Conservation (phyloP, 2,888 invertebrate genomes). For the Netelia virgata region DNA sequence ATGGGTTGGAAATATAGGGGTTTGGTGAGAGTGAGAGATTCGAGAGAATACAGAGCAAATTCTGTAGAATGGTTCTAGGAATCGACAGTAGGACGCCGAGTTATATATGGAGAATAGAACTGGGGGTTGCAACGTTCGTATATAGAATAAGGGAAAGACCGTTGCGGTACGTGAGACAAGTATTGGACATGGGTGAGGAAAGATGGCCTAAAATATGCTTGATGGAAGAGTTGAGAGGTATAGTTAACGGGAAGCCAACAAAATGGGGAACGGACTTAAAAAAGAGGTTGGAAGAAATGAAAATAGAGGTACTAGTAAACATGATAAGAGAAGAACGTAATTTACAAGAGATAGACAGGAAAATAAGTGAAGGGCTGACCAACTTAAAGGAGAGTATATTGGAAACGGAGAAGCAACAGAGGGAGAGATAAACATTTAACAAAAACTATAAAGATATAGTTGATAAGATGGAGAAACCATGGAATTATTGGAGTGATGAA, state of each 20-base stretch:
- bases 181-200: neutral
- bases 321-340: slow-evolving; percentile 7
- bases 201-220: slow-evolving; percentile 33
- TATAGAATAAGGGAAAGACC: slow-evolving; percentile 38
- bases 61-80: slow-evolving; percentile 39
- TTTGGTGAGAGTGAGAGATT: neutral
- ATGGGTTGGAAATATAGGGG: slow-evolving; percentile 26
- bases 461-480: neutral
- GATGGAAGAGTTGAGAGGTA: slow-evolving; percentile 25
- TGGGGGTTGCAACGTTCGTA: slow-evolving; percentile 17
- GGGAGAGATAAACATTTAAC: slow-evolving; percentile 28
- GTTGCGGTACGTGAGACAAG: neutral
- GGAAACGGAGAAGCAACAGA: neutral
- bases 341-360: neutral
- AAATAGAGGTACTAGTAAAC: slow-evolving; percentile 1
- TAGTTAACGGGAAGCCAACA: neutral
- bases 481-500: slow-evolving; percentile 28
- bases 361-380: slow-evolving; percentile 23
- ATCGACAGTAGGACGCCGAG: slow-evolving; percentile 22
- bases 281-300: neutral
- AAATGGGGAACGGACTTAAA: slow-evolving; percentile 26
- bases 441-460: slow-evolving; percentile 9
- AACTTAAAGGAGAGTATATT: slow-evolving; percentile 12
- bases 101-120: slow-evolving; percentile 32
- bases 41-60: slow-evolving; percentile 23